Evolutionary conservation across 2,888 invertebrate genomes (phyloP).

Genomic region (Isoperla grammatica): DNA sequence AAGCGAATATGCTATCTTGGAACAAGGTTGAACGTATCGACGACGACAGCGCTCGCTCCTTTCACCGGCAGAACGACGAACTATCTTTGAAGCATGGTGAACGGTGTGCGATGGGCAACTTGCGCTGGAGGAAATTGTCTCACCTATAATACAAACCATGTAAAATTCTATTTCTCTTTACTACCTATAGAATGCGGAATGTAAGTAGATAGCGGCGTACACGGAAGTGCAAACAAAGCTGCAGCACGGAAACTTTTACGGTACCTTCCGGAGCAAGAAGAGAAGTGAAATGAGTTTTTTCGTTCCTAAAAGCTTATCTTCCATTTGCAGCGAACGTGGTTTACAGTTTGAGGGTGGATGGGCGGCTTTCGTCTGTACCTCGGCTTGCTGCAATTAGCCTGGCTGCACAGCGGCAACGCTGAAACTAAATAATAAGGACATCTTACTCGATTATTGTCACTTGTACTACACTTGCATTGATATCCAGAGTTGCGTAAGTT

Average conservation of each 20-base stretch:
- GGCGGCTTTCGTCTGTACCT: too few species aligned
- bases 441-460: too few species aligned
- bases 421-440: neutral
- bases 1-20: too few species aligned
- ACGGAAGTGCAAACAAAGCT: conserved; percentile 16
- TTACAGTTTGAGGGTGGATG: neutral
- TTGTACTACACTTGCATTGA: too few species aligned
- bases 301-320: conserved; percentile 15
- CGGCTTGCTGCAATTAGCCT: too few species aligned
- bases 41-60: too few species aligned
- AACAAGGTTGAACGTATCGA: too few species aligned
- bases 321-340: neutral
- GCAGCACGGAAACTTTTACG: conserved; percentile 14
- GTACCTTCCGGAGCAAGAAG: conserved; percentile 11
- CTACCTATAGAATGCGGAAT: conserved; percentile 3
- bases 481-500: too few species aligned
- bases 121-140: too few species aligned
- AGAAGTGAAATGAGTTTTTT: conserved; percentile 2
- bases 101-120: too few species aligned
- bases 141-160: neutral
- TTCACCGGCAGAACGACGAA: too few species aligned
- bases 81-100: too few species aligned
- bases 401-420: neutral
- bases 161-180: conserved; percentile 13
- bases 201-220: conserved; percentile 9